Percentiles rank a stretch among this genome's conserved stretches.
Conservation (phyloP, 2,113 vertebrate species). For the Neodontobutis hainanensis region DNA sequence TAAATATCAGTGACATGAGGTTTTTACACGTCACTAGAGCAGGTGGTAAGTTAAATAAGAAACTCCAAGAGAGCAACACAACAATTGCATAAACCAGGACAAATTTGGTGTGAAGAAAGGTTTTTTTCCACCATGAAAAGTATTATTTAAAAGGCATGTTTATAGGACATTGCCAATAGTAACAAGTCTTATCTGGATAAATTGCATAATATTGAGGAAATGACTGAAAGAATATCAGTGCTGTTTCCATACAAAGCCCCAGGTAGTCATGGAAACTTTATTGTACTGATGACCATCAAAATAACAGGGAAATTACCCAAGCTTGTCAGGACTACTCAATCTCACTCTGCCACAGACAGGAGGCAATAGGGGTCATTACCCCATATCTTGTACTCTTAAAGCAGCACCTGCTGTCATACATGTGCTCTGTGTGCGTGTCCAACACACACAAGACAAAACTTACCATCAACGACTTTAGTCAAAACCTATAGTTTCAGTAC, state of each 20-base stretch:
- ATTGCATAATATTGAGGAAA: slow-evolving; percentile 47
- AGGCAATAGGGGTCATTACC: slow-evolving; percentile 22
- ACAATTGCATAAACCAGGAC: slow-evolving; percentile 50
- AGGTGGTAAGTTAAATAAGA: slow-evolving; percentile 50
- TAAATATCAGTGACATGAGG: slow-evolving; percentile 41
- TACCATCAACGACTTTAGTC: slow-evolving; percentile 6
- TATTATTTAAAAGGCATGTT: slow-evolving; percentile 46
- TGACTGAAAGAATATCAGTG: slow-evolving; percentile 39
- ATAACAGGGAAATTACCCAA: slow-evolving; percentile 58
- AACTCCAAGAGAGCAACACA: slow-evolving; percentile 20
- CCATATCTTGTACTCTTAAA: slow-evolving; percentile 42
- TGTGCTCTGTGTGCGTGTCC: slow-evolving; percentile 1
- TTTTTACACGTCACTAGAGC: slow-evolving; percentile 21
- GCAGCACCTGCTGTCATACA: slow-evolving; percentile 33
- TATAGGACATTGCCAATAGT: slow-evolving; percentile 57
- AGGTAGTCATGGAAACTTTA: slow-evolving; percentile 52
- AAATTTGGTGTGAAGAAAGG: slow-evolving; percentile 26
- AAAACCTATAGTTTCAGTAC: slow-evolving; percentile 43
- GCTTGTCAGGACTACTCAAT: slow-evolving; percentile 50
- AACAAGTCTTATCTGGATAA: slow-evolving; percentile 60
- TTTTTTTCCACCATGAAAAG: slow-evolving; percentile 65
- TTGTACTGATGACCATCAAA: slow-evolving; percentile 52
- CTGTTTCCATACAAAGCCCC: slow-evolving; percentile 22
- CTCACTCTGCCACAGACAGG: slow-evolving; percentile 41
- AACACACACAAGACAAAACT: slow-evolving; percentile 25